Evolutionary conservation across 2,888 invertebrate genomes (phyloP).

Genomic region (Desoria tigrina): DNA sequence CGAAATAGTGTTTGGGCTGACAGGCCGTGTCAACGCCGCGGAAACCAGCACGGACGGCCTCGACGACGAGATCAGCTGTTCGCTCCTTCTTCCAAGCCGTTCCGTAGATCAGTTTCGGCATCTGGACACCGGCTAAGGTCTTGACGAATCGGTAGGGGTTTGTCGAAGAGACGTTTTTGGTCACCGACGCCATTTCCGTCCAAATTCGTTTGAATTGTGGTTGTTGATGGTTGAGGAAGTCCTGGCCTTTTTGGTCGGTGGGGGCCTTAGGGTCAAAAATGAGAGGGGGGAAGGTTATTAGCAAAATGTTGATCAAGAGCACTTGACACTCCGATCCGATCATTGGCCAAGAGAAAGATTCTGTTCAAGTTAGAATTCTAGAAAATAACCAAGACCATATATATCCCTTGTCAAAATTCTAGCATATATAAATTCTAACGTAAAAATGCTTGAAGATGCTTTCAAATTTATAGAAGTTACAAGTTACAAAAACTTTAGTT

Average conservation of each 20-base stretch:
- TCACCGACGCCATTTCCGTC: not conserved
- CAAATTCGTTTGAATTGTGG: not conserved
- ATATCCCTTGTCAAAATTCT: too few relatives aligned
- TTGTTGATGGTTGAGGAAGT: not conserved
- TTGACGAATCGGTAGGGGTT: conserved; percentile 36
- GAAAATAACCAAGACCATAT: too few relatives aligned
- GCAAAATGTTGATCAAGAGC: too few relatives aligned
- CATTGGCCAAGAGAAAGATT: too few relatives aligned
- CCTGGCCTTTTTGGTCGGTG: not conserved
- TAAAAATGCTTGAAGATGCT: too few relatives aligned
- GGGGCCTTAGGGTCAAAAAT: too few relatives aligned
- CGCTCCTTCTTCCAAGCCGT: conserved; percentile 52
- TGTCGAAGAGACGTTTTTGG: not conserved
- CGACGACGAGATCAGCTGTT: conserved; percentile 43
- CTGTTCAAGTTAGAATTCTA: too few relatives aligned
- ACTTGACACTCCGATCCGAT: too few relatives aligned
- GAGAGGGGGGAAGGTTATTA: too few relatives aligned
- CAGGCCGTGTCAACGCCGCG: conserved; percentile 52
- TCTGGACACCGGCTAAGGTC: conserved; percentile 40
- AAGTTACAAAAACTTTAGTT: too few relatives aligned
- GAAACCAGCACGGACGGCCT: conserved; percentile 45
- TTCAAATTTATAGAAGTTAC: too few relatives aligned
- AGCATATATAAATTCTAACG: too few relatives aligned
- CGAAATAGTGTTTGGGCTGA: conserved; percentile 51
- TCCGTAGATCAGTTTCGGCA: conserved; percentile 52